A percentile compares a stretch with the other conserved stretches of the same genome.
phyloP scores from a whole-genome alignment of 2,888 invertebrate species.

The Bruchidius siliquastri region DNA sequence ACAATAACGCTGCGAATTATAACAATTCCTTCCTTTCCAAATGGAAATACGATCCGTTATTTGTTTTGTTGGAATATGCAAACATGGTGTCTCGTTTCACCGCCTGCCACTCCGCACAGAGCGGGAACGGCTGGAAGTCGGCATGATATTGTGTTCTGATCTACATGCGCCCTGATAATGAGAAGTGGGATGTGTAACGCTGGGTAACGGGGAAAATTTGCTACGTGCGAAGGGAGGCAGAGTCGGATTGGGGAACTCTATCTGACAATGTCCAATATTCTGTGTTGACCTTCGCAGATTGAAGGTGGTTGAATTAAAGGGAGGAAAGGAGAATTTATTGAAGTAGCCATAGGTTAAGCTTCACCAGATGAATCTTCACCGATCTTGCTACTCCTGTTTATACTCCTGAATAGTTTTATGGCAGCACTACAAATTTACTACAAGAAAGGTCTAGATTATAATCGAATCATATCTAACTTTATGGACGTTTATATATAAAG shows the following conservation, averaged over 20 bases:
- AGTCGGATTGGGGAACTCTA: background rate
- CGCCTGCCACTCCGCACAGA: background rate
- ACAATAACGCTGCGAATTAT: constrained; percentile 5
- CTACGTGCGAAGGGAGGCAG: background rate
- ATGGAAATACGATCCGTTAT: constrained; percentile 16
- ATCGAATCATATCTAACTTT: no score
- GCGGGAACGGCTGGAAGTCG: background rate
- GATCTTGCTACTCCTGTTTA: no score
- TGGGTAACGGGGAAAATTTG: constrained; percentile 8
- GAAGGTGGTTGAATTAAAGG: no score
- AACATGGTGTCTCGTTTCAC: background rate
- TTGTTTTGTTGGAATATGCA: constrained; percentile 19
- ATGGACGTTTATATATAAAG: no score
- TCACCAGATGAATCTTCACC: no score
- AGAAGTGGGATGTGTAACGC: constrained; percentile 24
- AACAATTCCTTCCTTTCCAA: constrained; percentile 14
- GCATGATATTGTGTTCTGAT: background rate
- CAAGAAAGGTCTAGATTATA: no score
- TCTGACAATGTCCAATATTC: no score
- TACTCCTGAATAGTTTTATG: no score
- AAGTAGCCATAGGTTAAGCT: no score
- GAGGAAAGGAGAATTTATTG: no score
- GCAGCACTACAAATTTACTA: no score
- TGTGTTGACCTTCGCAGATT: no score
- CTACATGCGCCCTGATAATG: constrained; percentile 2